A percentile compares a stretch with the other conserved stretches of the same genome.
These are phyloP conservation scores for Icerya purchasi DNA, from an alignment of 2,888 invertebrate genomes.

Conservation along the genomic window DNA sequence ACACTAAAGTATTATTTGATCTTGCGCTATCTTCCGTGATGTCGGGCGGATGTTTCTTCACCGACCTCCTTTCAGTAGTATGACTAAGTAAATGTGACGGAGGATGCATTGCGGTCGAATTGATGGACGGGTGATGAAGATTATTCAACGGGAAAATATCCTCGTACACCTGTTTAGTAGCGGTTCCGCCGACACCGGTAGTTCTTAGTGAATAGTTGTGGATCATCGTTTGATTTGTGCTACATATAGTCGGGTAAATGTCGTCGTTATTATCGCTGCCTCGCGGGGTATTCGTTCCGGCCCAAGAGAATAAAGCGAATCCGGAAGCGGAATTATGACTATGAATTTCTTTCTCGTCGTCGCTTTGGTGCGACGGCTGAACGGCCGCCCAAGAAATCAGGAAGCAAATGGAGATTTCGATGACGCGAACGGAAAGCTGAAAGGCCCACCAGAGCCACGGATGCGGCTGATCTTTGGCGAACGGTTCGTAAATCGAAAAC, in stretches of 20 bases:
- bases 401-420: slow-evolving; percentile 72
- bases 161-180: slow-evolving; percentile 55
- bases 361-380: slow-evolving; percentile 30
- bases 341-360: slow-evolving; percentile 40
- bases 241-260: slow-evolving; percentile 65
- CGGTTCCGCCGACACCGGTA: slow-evolving; percentile 33
- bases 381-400: slow-evolving; percentile 73
- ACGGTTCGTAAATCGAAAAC: slow-evolving; percentile 24
- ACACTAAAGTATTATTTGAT: slow-evolving; percentile 23
- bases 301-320: slow-evolving; percentile 59
- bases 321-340: slow-evolving; percentile 30
- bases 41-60: slow-evolving; percentile 24
- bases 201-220: slow-evolving; percentile 59
- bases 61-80: slow-evolving; percentile 22
- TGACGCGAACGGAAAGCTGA: slow-evolving; percentile 60
- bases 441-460: slow-evolving; percentile 82
- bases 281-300: slow-evolving; percentile 29
- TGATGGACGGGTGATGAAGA: slow-evolving; percentile 21
- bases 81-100: slow-evolving; percentile 16
- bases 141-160: slow-evolving; percentile 32
- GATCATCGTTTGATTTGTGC: slow-evolving; percentile 62
- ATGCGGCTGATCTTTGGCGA: slow-evolving; percentile 26
- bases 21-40: slow-evolving; percentile 31
- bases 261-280: slow-evolving; percentile 35
- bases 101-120: background rate